These are phyloP conservation scores for Globia sparganii DNA, from an alignment of 2,888 invertebrate genomes.

Conservation along the genomic window DNA sequence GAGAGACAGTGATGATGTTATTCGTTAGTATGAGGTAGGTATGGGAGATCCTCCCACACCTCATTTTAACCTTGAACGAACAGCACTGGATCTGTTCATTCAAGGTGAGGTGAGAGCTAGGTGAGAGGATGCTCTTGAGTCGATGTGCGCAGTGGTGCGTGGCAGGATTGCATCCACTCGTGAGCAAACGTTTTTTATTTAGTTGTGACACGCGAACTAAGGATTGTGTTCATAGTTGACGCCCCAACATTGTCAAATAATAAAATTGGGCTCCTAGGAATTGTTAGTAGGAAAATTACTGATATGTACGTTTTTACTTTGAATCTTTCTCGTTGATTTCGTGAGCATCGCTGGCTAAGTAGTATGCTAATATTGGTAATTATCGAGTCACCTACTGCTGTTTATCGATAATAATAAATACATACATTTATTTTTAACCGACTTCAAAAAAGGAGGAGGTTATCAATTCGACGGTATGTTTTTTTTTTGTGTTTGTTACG, in stretches of 20 bases:
- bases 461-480: no score
- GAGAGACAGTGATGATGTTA: constrained; percentile 5
- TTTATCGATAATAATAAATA: neutral
- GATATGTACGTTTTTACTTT: neutral
- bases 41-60: neutral
- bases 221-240: constrained; percentile 8
- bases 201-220: neutral
- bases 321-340: neutral
- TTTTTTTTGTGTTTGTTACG: no score
- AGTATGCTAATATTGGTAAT: neutral
- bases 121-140: constrained; percentile 17
- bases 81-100: neutral
- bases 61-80: neutral
- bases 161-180: constrained; percentile 25
- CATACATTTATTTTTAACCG: no score
- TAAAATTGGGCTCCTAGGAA: neutral
- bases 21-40: neutral
- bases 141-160: neutral
- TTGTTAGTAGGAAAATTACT: neutral
- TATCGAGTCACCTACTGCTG: neutral
- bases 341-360: no score
- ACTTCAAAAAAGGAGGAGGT: no score
- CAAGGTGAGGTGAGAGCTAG: constrained; percentile 44
- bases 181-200: constrained; percentile 1
- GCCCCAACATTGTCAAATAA: constrained; percentile 1